Evolutionary conservation across 2,797 vertebrate species (phyloP).

Genomic region (Lacerta bilineata): DNA sequence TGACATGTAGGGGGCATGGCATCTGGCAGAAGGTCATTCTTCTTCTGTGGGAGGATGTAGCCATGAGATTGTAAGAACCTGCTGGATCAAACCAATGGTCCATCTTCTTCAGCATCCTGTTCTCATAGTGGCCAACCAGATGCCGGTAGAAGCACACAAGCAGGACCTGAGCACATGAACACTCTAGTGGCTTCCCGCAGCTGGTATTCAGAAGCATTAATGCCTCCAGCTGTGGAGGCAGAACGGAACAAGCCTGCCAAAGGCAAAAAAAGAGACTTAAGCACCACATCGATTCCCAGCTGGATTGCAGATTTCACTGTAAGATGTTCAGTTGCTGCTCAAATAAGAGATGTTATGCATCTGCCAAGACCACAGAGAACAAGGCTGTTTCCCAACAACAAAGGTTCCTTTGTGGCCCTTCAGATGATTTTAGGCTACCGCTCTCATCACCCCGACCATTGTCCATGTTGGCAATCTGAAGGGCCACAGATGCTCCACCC

Average conservation of each 20-base stretch:
- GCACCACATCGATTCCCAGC: conserved; percentile 38
- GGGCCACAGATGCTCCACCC: neutral
- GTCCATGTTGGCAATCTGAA: neutral
- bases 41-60: too few species aligned
- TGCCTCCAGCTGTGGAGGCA: too few species aligned
- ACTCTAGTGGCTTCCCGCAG: too few species aligned
- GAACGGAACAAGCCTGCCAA: conserved; percentile 44
- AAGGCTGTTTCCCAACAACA: neutral
- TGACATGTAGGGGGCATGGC: conserved; percentile 44
- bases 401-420: neutral
- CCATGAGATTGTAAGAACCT: too few species aligned
- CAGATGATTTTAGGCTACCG: neutral
- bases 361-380: conserved; percentile 19
- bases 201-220: too few species aligned
- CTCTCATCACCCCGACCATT: neutral
- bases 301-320: conserved; percentile 39
- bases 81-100: too few species aligned
- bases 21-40: conserved; percentile 54
- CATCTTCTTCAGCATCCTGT: too few species aligned
- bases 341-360: conserved; percentile 39
- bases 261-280: conserved; percentile 44
- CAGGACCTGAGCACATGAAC: too few species aligned
- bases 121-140: too few species aligned
- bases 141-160: too few species aligned
- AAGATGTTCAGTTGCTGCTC: conserved; percentile 52